Evolutionary conservation across 2,797 vertebrate species (phyloP).

Genomic region (Oreochromis mossambicus): DNA sequence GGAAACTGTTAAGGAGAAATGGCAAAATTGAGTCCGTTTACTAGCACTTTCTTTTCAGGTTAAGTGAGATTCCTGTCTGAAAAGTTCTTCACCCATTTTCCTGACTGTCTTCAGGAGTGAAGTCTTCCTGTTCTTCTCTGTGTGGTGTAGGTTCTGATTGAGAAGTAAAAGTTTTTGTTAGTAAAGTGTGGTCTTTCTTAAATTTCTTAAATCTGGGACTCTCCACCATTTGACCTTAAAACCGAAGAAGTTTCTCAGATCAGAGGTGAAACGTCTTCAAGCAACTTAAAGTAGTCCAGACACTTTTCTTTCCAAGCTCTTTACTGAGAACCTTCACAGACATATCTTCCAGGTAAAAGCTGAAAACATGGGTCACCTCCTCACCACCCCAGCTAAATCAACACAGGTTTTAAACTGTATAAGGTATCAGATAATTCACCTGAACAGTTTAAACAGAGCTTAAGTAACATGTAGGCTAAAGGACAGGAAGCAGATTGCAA

Average conservation of each 20-base stretch:
- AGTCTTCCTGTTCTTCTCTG: not conserved
- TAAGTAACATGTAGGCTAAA: not conserved
- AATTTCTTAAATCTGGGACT: not conserved
- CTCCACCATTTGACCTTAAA: not conserved
- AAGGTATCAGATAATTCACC: not conserved
- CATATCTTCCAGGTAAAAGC: not conserved
- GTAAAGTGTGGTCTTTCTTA: not conserved
- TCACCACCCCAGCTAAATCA: not conserved
- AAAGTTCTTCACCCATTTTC: not conserved
- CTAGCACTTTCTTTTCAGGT: not conserved
- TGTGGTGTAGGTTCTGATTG: not conserved
- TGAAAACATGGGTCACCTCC: not conserved
- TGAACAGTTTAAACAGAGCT: not conserved
- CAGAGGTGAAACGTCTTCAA: not conserved
- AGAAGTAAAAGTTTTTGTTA: not conserved
- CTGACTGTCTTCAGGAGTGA: not conserved
- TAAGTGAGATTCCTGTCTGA: not conserved
- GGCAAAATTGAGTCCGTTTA: not conserved
- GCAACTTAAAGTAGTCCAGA: not conserved
- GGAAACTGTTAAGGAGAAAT: not conserved
- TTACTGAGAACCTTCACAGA: not conserved
- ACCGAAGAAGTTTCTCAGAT: not conserved
- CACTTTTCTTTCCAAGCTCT: not conserved
- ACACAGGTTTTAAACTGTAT: not conserved
- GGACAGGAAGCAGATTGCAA: not conserved